Evolutionary conservation across 2,888 invertebrate genomes (phyloP), one percentile per base, ranked within the genome.

Genomic region (Plagodis dolabraria): DNA sequence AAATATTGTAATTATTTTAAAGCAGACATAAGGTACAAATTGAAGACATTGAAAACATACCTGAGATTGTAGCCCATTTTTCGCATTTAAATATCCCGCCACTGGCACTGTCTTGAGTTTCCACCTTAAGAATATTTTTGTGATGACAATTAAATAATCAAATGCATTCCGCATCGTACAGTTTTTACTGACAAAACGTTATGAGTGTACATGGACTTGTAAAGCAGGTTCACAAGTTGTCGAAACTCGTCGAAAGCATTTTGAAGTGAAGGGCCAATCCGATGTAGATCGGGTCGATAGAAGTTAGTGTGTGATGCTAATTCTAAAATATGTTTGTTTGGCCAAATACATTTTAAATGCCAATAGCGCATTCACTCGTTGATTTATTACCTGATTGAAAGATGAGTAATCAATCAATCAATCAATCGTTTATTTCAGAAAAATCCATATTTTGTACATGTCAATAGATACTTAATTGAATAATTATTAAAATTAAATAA

Each of bases 231-330:
- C 57, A 53, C 63, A 65, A 60, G 10, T 10, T 10, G 40, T 40
- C 40, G 40, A 40, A 22, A 63, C 68, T 69, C 68, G 64, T 65
- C 58, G 64, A 60, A 51, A 65, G 66, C 67, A 69, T 74, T 69
- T 69, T 52, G 36, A 48, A 60, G 55, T 60, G 56, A 60, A 56
- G 55, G 56, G 60, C 46, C 56, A 60, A 60, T 74, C 88, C 86
- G 89, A 87, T 89, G 89, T 86, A 89, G 89, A 89, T 89, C 75
- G 73, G 67, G 71, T 75, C 70, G 89, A 88, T 88, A 86, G 77
- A 80, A 71, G 74, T 72, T 72, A 77, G 77, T 70, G 75, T 79
- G 74, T 80, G 84, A 87, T 84, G 84, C 85, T 87, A 84, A 88
- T 86, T 88, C 83, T 76, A 85, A 56, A n/a, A n/a, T n/a, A 53